Conservation (phyloP, 2,888 invertebrate genomes). For the Zootermopsis nevadensis region DNA sequence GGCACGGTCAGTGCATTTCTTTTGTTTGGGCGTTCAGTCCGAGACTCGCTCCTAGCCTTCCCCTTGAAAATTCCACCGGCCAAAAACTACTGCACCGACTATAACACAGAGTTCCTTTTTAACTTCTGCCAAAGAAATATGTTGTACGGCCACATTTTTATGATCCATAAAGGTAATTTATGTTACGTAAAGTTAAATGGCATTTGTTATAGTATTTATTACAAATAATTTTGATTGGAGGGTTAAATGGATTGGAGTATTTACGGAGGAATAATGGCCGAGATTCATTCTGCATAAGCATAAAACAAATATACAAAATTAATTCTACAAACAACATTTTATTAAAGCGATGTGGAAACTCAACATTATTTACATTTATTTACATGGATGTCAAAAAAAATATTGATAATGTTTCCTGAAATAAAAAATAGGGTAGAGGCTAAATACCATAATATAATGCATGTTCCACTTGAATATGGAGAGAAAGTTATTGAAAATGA, state of each 20-base stretch:
- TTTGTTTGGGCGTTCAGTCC: too few relatives aligned
- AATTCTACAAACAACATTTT: constrained; percentile 69
- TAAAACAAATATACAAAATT: constrained; percentile 53
- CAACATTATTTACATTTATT: constrained; percentile 67
- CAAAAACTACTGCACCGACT: too few relatives aligned
- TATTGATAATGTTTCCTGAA: constrained; percentile 33
- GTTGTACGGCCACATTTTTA: too few relatives aligned
- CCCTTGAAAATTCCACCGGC: too few relatives aligned
- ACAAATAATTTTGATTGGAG: not conserved
- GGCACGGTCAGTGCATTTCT: too few relatives aligned
- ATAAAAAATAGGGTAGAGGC: constrained; percentile 15
- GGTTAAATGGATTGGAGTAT: not conserved
- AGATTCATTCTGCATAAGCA: not conserved
- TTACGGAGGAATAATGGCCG: constrained; percentile 16
- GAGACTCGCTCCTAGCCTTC: too few relatives aligned
- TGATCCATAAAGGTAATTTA: too few relatives aligned
- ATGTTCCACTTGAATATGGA: constrained; percentile 13
- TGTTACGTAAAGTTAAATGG: not conserved
- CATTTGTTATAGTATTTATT: not conserved
- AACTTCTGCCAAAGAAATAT: too few relatives aligned
- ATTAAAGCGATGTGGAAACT: constrained; percentile 72
- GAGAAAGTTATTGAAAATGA: constrained; percentile 7
- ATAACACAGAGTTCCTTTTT: too few relatives aligned
- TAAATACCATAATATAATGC: constrained; percentile 32
- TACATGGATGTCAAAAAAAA: constrained; percentile 48